phyloP scores from a whole-genome alignment of 2,888 invertebrate species.

The Ptychoptera contaminata region DNA sequence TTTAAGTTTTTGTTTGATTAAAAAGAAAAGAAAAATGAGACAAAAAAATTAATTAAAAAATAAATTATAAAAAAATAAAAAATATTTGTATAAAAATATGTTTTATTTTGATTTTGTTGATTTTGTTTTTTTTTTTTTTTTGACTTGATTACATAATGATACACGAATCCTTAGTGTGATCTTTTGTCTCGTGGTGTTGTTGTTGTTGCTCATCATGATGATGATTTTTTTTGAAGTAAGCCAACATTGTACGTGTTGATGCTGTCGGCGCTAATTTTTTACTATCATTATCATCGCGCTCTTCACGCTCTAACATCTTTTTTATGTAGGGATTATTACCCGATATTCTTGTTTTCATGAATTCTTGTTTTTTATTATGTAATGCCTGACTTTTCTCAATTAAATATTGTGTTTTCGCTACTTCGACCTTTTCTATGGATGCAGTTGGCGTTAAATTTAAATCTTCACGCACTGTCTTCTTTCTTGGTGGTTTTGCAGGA shows the following conservation, averaged over 20 bases:
- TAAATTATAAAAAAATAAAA: not conserved
- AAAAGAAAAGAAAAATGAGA: too few relatives aligned
- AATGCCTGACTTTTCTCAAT: conserved; percentile 27
- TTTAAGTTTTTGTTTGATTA: too few relatives aligned
- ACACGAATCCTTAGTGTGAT: conserved; percentile 25
- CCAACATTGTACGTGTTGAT: not conserved
- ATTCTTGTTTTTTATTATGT: conserved; percentile 27
- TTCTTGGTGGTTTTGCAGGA: not conserved
- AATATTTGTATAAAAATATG: not conserved
- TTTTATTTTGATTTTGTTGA: conserved; percentile 1
- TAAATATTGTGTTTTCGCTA: conserved; percentile 20
- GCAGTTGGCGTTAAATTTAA: not conserved
- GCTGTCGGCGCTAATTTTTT: too few relatives aligned
- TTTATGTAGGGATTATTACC: conserved; percentile 30
- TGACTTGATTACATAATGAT: conserved; percentile 18
- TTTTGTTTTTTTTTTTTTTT: not conserved
- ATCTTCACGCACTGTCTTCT: not conserved
- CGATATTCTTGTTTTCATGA: conserved; percentile 27
- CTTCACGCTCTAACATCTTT: conserved; percentile 19
- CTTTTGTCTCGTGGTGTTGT: not conserved
- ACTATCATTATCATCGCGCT: conserved; percentile 10
- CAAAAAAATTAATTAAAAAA: too few relatives aligned
- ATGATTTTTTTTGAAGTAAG: not conserved
- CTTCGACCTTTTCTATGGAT: not conserved
- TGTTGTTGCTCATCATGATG: not conserved